Conservation (phyloP, 2,888 invertebrate genomes). For the Drosophila anceps region DNA sequence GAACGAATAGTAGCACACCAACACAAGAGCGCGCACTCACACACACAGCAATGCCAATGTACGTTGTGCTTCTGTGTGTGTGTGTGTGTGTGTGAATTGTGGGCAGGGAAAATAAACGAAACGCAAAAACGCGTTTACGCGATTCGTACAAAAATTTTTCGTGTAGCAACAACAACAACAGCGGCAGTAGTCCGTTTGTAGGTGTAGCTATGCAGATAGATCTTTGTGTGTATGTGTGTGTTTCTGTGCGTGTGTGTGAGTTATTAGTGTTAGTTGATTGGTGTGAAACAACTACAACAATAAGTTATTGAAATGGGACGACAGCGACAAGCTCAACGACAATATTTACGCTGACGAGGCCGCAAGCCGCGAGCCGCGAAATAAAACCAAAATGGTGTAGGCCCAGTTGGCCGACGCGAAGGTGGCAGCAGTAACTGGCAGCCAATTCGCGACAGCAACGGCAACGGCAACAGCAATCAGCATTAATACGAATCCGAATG, state of each 20-base stretch:
- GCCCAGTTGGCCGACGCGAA: constrained; percentile 66
- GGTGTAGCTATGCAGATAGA: constrained; percentile 66
- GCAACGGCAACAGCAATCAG: constrained; percentile 8
- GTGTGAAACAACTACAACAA: constrained; percentile 75
- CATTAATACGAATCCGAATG: constrained; percentile 33
- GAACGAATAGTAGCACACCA: constrained; percentile 79
- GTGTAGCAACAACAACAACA: constrained; percentile 47
- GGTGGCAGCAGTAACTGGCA: constrained; percentile 73
- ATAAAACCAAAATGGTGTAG: constrained; percentile 81
- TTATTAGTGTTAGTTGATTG: constrained; percentile 53
- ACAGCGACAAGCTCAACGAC: constrained; percentile 52
- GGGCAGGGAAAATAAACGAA: constrained; percentile 85
- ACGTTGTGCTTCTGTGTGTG: not conserved
- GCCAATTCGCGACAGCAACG: constrained; percentile 50
- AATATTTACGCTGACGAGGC: constrained; percentile 57
- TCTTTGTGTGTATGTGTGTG: constrained; percentile 18
- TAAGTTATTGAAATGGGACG: constrained; percentile 81
- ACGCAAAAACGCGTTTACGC: constrained; percentile 84
- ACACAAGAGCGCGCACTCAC: constrained; percentile 53
- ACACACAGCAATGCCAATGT: constrained; percentile 34
- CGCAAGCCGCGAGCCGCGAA: constrained; percentile 46
- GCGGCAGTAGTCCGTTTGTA: constrained; percentile 57
- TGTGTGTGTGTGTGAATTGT: constrained; percentile 77
- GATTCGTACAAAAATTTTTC: constrained; percentile 83
- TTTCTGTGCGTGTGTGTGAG: constrained; percentile 21